Evolutionary conservation across 92 coral and sea anemone species (phyloP).

Genomic region (Epizoanthus illoricatus): DNA sequence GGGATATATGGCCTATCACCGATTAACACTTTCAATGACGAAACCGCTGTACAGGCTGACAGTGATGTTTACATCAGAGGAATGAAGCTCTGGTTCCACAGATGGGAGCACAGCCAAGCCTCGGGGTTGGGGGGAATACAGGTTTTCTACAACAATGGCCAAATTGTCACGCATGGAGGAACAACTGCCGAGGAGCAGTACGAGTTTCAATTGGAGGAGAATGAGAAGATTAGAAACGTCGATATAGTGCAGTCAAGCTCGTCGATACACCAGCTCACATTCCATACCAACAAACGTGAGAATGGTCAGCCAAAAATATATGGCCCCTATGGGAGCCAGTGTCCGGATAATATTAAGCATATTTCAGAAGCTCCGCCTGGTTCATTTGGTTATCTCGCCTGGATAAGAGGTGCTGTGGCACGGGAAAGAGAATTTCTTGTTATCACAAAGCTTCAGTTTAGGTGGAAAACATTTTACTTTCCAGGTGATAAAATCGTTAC

Average conservation of each 20-base stretch:
- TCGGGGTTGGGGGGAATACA: slow-evolving; percentile 70
- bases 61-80: slow-evolving; percentile 63
- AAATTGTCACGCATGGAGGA: slow-evolving; percentile 62
- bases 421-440: slow-evolving; percentile 63
- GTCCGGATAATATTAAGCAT: slow-evolving; percentile 45
- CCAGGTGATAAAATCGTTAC: slow-evolving; percentile 31
- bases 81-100: slow-evolving; percentile 86
- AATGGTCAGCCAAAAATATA: slow-evolving; percentile 46
- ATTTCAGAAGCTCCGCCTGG: slow-evolving; percentile 55
- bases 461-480: slow-evolving; percentile 63
- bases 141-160: slow-evolving; percentile 64
- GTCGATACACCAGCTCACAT: slow-evolving; percentile 74
- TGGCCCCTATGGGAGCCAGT: slow-evolving; percentile 77
- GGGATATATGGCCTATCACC: slow-evolving; percentile 42
- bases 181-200: slow-evolving; percentile 49
- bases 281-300: slow-evolving; percentile 62
- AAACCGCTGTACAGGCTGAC: slow-evolving; percentile 28
- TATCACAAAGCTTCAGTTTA: slow-evolving; percentile 71
- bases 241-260: slow-evolving; percentile 67
- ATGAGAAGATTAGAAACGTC: slow-evolving; percentile 71
- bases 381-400: slow-evolving; percentile 59
- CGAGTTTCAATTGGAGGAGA: slow-evolving; percentile 67
- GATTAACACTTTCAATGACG: slow-evolving; percentile 31
- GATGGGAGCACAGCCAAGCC: slow-evolving; percentile 82
- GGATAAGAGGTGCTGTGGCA: slow-evolving; percentile 65